These are phyloP conservation scores for Bombus affinis DNA, from an alignment of 1,140 invertebrate species.

Conservation along the genomic window DNA sequence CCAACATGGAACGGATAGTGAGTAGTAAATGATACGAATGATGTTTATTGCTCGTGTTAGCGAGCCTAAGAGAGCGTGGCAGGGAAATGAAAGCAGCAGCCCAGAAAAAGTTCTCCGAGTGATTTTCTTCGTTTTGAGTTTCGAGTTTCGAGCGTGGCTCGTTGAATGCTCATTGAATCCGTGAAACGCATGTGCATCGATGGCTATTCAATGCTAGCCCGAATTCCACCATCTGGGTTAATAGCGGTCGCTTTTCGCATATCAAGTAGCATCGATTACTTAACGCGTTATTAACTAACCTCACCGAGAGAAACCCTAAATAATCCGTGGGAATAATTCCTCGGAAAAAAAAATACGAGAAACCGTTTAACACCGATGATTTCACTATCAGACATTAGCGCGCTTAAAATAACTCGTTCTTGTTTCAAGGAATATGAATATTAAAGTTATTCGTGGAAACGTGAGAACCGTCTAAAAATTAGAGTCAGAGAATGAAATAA, in stretches of 20 bases:
- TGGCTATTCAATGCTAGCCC: neutral
- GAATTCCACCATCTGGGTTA: slow-evolving; percentile 15
- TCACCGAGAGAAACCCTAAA: too few species aligned
- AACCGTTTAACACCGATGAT: neutral
- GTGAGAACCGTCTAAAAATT: neutral
- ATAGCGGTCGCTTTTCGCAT: neutral
- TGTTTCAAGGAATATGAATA: neutral
- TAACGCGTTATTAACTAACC: neutral
- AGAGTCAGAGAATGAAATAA: too few species aligned
- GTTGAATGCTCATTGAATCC: neutral
- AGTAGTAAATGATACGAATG: neutral
- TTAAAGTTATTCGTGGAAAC: neutral
- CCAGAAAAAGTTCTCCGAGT: slow-evolving; percentile 13
- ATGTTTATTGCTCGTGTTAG: neutral
- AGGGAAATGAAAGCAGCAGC: neutral
- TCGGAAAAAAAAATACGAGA: neutral
- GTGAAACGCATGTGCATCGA: neutral
- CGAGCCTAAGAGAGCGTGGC: neutral
- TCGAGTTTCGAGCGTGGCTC: neutral
- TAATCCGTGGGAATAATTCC: neutral
- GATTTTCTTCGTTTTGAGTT: slow-evolving; percentile 10
- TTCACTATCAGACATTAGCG: neutral
- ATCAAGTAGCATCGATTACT: neutral
- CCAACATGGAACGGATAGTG: neutral
- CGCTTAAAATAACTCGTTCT: neutral